phyloP scores from a whole-genome alignment of 2,888 invertebrate species.

The Ophion costatus region DNA sequence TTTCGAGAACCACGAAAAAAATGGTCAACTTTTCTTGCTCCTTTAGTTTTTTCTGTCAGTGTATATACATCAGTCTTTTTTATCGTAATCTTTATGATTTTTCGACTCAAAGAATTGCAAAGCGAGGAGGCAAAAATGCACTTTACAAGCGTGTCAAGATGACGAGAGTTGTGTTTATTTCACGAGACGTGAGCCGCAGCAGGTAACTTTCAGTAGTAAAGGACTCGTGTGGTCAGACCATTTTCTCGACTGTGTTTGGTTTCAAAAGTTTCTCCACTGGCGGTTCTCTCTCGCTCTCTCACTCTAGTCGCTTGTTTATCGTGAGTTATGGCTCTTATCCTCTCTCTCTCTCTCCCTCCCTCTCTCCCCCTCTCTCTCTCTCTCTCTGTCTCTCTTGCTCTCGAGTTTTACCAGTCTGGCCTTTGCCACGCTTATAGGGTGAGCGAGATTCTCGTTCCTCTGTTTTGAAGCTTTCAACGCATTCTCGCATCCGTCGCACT shows the following conservation, averaged over 20 bases:
- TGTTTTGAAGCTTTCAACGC: conserved; percentile 8
- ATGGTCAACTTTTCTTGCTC: too few relatives aligned
- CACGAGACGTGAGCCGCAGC: conserved; percentile 18
- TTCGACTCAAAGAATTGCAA: conserved; percentile 1
- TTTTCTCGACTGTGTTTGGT: conserved; percentile 27
- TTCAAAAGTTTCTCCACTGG: conserved; percentile 32
- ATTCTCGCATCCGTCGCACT: conserved; percentile 13
- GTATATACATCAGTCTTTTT: background rate
- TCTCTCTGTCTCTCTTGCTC: conserved; percentile 1
- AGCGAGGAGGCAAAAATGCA: background rate
- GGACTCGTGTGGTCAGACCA: conserved; percentile 43
- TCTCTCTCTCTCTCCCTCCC: conserved; percentile 1
- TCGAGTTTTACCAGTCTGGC: conserved; percentile 44
- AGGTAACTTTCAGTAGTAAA: conserved; percentile 21
- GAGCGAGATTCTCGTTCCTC: conserved; percentile 10
- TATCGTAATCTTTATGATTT: conserved; percentile 15
- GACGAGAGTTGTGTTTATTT: conserved; percentile 42
- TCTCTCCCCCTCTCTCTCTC: conserved; percentile 12
- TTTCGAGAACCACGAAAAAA: too few relatives aligned
- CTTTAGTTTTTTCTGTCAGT: background rate
- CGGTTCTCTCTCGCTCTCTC: background rate
- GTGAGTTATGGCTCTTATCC: conserved; percentile 43
- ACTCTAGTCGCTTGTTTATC: conserved; percentile 44
- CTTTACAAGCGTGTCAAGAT: background rate
- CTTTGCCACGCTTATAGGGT: conserved; percentile 16